phyloP scores from a whole-genome alignment of 1,140 invertebrate genomes.

The Globodera ellingtonae region DNA sequence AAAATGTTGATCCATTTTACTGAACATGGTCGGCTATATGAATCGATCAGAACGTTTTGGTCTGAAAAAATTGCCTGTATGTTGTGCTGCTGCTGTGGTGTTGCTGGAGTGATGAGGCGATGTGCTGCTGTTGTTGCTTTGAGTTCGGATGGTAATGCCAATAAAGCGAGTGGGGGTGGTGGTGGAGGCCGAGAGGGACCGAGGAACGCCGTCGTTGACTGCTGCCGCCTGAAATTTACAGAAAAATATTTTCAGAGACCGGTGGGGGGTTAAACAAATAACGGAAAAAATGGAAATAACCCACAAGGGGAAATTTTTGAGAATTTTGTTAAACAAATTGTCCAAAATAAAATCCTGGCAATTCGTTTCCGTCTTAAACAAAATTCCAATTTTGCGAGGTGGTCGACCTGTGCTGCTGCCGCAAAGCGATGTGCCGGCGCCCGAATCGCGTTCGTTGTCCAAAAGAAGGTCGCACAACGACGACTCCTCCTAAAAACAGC shows the following conservation, averaged over 20 bases:
- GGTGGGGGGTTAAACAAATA: too few species aligned
- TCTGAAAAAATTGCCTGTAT: background rate
- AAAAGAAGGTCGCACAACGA: conserved; percentile 45
- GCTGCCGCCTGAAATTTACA: background rate
- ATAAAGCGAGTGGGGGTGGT: background rate
- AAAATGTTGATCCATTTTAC: background rate
- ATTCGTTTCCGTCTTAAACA: too few species aligned
- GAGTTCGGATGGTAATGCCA: background rate
- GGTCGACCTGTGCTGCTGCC: conserved; percentile 21
- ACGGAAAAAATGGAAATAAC: too few species aligned
- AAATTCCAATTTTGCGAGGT: too few species aligned
- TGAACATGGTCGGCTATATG: too few species aligned
- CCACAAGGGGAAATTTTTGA: background rate
- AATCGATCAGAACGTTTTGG: too few species aligned
- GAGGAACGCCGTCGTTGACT: conserved; percentile 16
- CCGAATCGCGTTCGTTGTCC: conserved; percentile 36
- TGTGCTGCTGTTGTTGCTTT: background rate
- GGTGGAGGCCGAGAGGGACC: conserved; percentile 1
- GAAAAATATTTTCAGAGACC: too few species aligned
- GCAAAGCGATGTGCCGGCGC: conserved; percentile 25
- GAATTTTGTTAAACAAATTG: conserved; percentile 1
- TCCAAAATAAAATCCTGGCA: too few species aligned
- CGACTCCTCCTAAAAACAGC: conserved; percentile 40
- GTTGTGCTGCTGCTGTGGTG: background rate
- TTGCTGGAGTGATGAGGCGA: background rate